These are phyloP conservation scores for Takifugu ocellatus DNA, from an alignment of 2,797 vertebrate genomes.

Conservation along the genomic window DNA sequence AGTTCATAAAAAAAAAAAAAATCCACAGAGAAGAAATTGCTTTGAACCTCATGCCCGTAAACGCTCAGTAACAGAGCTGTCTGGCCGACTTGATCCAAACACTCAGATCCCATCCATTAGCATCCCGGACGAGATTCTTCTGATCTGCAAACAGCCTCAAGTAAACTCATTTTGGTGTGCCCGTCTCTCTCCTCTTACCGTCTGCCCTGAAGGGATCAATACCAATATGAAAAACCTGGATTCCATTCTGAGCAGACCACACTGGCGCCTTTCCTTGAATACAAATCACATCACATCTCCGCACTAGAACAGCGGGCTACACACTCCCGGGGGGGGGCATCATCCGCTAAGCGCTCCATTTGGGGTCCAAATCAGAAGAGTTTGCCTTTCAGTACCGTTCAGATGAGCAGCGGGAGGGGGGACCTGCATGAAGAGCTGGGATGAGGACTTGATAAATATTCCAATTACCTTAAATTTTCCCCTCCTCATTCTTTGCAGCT, in stretches of 20 bases:
- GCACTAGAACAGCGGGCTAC: slow-evolving; percentile 58
- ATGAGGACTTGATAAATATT: slow-evolving; percentile 56
- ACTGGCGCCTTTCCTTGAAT: slow-evolving; percentile 68
- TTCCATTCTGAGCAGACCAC: slow-evolving; percentile 75
- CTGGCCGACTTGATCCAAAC: slow-evolving; percentile 40
- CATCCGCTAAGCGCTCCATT: slow-evolving; percentile 59
- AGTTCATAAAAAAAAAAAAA: slow-evolving; percentile 17
- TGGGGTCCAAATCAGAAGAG: slow-evolving; percentile 58
- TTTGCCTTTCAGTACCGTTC: slow-evolving; percentile 56
- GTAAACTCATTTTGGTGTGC: slow-evolving; percentile 76
- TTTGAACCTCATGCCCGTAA: slow-evolving; percentile 37
- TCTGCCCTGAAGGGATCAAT: slow-evolving; percentile 77
- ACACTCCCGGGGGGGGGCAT: slow-evolving; percentile 51
- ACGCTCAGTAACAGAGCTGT: slow-evolving; percentile 42
- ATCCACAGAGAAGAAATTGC: slow-evolving; percentile 14
- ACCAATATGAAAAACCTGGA: slow-evolving; percentile 81
- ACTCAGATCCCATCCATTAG: slow-evolving; percentile 68
- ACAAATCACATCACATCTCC: slow-evolving; percentile 71
- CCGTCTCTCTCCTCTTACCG: slow-evolving; percentile 56
- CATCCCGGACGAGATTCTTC: slow-evolving; percentile 73
- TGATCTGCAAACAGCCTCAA: slow-evolving; percentile 78
- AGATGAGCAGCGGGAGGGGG: slow-evolving; percentile 52
- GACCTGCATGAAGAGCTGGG: slow-evolving; percentile 36
- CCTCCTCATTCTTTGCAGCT: slow-evolving; percentile 39
- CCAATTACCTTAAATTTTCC: slow-evolving; percentile 55